Percentiles rank a stretch among this genome's conserved stretches.
Conservation (phyloP, 1,140 invertebrate species). For the Charaxes varanes region DNA sequence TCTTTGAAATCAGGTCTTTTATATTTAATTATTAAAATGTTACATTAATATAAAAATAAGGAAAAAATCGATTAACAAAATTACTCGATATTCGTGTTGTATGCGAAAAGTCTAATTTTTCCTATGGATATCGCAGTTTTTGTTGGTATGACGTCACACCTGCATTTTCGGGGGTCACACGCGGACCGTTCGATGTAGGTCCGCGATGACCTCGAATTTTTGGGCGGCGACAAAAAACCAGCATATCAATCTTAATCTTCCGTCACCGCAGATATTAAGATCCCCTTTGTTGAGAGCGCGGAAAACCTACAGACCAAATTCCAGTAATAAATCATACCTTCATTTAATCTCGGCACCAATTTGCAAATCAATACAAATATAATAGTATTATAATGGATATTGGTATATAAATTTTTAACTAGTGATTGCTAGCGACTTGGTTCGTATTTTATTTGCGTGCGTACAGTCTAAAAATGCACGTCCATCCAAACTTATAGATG, state of each 20-base stretch:
- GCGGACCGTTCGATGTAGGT: slow-evolving; percentile 28
- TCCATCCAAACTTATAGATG: too few relatives aligned
- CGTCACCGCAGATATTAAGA: slow-evolving; percentile 34
- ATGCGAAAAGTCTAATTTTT: too few relatives aligned
- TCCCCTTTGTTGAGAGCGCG: slow-evolving; percentile 10
- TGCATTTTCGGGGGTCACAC: slow-evolving; percentile 27
- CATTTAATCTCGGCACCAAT: slow-evolving; percentile 31
- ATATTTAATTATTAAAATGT: too few relatives aligned
- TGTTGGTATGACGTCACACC: slow-evolving; percentile 31
- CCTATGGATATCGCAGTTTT: slow-evolving; percentile 28
- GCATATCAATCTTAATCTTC: slow-evolving; percentile 62
- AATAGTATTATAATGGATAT: slow-evolving; percentile 28
- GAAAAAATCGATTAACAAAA: too few relatives aligned
- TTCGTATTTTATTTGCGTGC: too few relatives aligned
- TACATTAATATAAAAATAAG: too few relatives aligned
- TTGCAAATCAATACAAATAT: slow-evolving; percentile 47
- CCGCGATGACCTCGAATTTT: slow-evolving; percentile 53
- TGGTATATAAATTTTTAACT: too few relatives aligned
- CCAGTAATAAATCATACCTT: slow-evolving; percentile 19
- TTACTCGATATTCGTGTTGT: too few relatives aligned
- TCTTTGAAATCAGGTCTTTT: too few relatives aligned
- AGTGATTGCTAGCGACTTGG: too few relatives aligned
- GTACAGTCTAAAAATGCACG: too few relatives aligned
- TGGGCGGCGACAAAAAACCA: slow-evolving; percentile 42
- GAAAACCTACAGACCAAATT: slow-evolving; percentile 9